phyloP scores from a whole-genome alignment of 2,113 vertebrate species.

The Takifugu flavidus region DNA sequence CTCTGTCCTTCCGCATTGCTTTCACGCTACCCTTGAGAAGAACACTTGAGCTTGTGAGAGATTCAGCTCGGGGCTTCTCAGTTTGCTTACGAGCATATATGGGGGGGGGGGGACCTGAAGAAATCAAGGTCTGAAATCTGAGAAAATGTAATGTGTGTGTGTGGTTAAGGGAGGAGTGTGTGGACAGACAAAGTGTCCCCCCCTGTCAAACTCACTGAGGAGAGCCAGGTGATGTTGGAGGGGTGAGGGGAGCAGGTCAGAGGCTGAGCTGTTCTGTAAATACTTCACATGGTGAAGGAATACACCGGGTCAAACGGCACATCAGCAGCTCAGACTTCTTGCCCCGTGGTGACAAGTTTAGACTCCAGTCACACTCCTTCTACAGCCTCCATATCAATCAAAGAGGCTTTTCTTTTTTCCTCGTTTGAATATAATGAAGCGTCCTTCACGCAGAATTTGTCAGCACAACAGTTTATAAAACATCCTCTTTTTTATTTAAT shows the following conservation, averaged over 20 bases:
- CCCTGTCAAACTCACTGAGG: conserved; percentile 51
- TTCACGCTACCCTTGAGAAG: conserved; percentile 11
- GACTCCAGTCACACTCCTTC: conserved; percentile 10
- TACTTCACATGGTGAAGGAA: conserved; percentile 52
- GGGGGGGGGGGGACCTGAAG: conserved; percentile 13
- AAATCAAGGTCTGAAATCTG: conserved; percentile 51
- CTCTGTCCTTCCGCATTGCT: conserved; percentile 10
- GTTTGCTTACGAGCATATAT: conserved; percentile 8
- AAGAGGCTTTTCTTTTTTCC: too few relatives aligned
- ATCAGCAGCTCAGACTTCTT: conserved; percentile 33
- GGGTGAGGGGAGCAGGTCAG: conserved; percentile 40
- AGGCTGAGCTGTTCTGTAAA: conserved; percentile 57
- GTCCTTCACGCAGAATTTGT: too few relatives aligned
- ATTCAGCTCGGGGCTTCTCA: background rate
- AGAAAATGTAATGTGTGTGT: conserved; percentile 44
- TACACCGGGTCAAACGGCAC: conserved; percentile 46
- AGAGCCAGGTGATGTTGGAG: conserved; percentile 58
- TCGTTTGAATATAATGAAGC: too few relatives aligned
- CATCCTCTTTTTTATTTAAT: too few relatives aligned
- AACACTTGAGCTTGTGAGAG: background rate
- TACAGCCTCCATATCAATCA: background rate
- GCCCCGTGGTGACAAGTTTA: conserved; percentile 25
- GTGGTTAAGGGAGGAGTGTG: conserved; percentile 28
- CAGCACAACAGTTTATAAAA: too few relatives aligned
- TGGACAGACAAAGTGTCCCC: conserved; percentile 44